A percentile compares a stretch with the other conserved stretches of the same genome.
Evolutionary conservation across 2,113 vertebrate genomes (phyloP).

Genomic region (Phyllostomus hastatus): DNA sequence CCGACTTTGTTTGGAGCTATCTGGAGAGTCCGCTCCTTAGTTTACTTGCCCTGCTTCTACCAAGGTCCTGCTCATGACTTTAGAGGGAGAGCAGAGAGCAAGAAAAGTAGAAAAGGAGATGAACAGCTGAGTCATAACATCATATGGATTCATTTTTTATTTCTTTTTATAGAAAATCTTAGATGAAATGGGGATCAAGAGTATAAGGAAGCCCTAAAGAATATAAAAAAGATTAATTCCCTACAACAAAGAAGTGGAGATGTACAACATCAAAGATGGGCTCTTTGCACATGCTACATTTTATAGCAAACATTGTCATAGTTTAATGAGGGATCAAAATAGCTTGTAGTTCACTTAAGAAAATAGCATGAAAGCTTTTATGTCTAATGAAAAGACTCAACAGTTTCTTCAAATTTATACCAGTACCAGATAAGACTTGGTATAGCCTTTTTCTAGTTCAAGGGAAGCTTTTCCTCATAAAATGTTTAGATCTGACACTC

Average conservation of each 20-base stretch:
- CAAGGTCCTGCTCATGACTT: not conserved
- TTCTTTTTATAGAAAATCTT: not conserved
- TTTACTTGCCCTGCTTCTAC: not conserved
- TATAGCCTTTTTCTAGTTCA: constrained; percentile 22
- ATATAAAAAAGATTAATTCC: not conserved
- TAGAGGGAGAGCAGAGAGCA: not conserved
- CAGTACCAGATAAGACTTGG: not conserved
- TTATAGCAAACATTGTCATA: constrained; percentile 26
- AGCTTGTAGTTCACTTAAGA: not conserved
- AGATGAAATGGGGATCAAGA: not conserved
- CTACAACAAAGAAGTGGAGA: not conserved
- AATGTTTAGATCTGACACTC: not conserved
- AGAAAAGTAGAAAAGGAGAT: not conserved
- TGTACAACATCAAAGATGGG: not conserved
- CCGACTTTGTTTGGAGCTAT: not conserved
- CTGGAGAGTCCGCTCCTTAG: not conserved
- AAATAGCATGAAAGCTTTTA: constrained; percentile 39
- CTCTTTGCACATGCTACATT: not conserved
- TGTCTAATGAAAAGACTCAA: constrained; percentile 24
- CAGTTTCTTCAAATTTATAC: constrained; percentile 32
- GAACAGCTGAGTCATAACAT: not conserved
- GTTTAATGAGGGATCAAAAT: constrained; percentile 51
- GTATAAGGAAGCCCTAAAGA: not conserved
- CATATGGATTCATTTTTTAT: not conserved
- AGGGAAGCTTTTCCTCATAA: constrained; percentile 34